These are phyloP conservation scores for Microctonus brassicae DNA, from an alignment of 2,888 invertebrate species.

Conservation along the genomic window DNA sequence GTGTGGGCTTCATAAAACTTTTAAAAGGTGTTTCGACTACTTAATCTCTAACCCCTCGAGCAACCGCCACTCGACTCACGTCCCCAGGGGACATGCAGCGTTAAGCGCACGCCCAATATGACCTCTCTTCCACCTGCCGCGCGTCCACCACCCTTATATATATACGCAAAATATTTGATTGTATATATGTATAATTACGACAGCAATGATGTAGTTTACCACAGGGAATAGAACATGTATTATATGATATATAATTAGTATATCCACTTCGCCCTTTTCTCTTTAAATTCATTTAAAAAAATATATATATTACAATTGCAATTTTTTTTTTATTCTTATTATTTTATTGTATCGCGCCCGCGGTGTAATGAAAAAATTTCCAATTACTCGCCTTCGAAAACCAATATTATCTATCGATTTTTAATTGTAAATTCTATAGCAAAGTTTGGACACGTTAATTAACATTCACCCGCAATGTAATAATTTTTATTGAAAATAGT, in stretches of 20 bases:
- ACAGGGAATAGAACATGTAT: background rate
- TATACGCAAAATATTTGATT: constrained; percentile 58
- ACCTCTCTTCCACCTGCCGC: background rate
- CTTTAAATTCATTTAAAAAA: background rate
- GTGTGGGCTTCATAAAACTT: constrained; percentile 48
- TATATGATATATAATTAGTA: background rate
- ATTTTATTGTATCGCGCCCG: background rate
- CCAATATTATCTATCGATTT: background rate
- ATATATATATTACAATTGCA: background rate
- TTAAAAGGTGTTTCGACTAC: constrained; percentile 57
- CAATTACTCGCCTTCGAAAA: background rate
- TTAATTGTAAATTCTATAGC: background rate
- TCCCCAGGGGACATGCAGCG: constrained; percentile 46
- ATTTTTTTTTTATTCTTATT: background rate
- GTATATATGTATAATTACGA: constrained; percentile 57
- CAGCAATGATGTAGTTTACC: constrained; percentile 60
- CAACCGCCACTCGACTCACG: constrained; percentile 40
- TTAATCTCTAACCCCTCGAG: constrained; percentile 50
- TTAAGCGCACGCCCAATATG: constrained; percentile 33
- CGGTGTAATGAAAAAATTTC: background rate
- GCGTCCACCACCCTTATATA: background rate
- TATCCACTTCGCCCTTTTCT: background rate
- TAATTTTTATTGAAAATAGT: background rate
- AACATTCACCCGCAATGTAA: background rate
- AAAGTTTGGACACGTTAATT: background rate